Evolutionary conservation across 2,888 invertebrate genomes (phyloP).

Genomic region (Drosophila borealis): DNA sequence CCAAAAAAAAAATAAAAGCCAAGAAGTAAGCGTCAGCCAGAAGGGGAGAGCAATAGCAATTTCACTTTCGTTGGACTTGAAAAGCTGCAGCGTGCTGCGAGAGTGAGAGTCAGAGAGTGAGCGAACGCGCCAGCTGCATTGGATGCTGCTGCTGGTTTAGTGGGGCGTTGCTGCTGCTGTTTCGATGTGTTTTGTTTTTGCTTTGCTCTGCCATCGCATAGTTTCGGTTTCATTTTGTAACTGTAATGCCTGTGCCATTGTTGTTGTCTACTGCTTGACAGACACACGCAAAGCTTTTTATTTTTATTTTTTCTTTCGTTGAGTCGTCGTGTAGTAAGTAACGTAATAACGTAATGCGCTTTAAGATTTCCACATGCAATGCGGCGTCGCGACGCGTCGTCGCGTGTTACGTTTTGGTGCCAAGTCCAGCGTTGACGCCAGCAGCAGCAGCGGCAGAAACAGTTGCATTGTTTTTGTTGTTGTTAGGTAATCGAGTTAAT

Average conservation of each 20-base stretch:
- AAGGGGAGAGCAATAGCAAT: constrained; percentile 50
- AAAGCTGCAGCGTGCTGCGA: constrained; percentile 58
- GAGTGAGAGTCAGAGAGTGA: constrained; percentile 31
- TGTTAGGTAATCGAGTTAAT: constrained; percentile 65
- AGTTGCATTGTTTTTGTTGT: constrained; percentile 44
- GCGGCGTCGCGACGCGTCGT: constrained; percentile 24
- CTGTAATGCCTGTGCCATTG: constrained; percentile 71
- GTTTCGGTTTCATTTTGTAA: constrained; percentile 76
- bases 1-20: constrained; percentile 4
- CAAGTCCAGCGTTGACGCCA: constrained; percentile 79
- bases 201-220: constrained; percentile 46
- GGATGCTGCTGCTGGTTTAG: constrained; percentile 46
- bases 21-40: constrained; percentile 9
- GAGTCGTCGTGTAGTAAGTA: constrained; percentile 42
- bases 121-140: constrained; percentile 52
- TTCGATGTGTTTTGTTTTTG: constrained; percentile 33
- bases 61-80: constrained; percentile 82
- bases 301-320: constrained; percentile 29
- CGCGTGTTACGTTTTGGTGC: constrained; percentile 78
- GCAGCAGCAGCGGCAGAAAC: constrained; percentile 11
- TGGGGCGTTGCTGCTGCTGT: constrained; percentile 59
- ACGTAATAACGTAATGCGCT: constrained; percentile 75
- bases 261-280: constrained; percentile 45
- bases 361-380: constrained; percentile 71
- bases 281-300: constrained; percentile 49